A percentile compares a stretch with the other conserved stretches of the same genome.
Evolutionary conservation across 92 coral and sea anemone genomes (phyloP).

Genomic region (Scolanthus callimorphus): DNA sequence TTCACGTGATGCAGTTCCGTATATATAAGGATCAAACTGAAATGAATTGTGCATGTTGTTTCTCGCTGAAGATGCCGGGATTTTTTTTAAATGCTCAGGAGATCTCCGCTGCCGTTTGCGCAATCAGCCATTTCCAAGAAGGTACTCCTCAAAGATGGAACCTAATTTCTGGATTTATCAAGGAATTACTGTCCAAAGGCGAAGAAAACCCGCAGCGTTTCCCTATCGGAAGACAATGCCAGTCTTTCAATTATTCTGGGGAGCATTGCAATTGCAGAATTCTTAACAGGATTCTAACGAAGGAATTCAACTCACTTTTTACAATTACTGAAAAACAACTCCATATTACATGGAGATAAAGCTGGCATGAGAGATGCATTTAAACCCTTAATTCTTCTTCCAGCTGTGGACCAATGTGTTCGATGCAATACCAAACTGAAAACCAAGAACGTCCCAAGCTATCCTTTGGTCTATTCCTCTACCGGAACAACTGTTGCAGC

Average conservation of each 20-base stretch:
- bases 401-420: not conserved
- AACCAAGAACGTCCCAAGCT: not conserved
- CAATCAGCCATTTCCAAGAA: not conserved
- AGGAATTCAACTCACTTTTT: slow-evolving; percentile 1
- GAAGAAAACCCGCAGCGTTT: not conserved
- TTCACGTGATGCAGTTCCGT: no score
- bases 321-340: no score
- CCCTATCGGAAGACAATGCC: not conserved
- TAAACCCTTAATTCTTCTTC: slow-evolving; percentile 1
- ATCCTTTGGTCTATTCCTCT: slow-evolving; percentile 1
- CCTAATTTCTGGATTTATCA: not conserved
- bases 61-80: not conserved
- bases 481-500: slow-evolving; percentile 2
- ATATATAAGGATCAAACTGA: no score
- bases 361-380: slow-evolving; percentile 8
- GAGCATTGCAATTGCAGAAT: not conserved
- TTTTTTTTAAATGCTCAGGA: not conserved
- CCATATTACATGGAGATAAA: not conserved
- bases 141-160: slow-evolving; percentile 2
- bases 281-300: not conserved
- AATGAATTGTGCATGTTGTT: no score
- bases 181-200: not conserved
- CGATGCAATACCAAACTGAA: not conserved
- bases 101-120: not conserved
- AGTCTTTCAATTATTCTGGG: not conserved